These are phyloP conservation scores for Orius laevigatus DNA, from an alignment of 1,140 invertebrate genomes.

Conservation along the genomic window DNA sequence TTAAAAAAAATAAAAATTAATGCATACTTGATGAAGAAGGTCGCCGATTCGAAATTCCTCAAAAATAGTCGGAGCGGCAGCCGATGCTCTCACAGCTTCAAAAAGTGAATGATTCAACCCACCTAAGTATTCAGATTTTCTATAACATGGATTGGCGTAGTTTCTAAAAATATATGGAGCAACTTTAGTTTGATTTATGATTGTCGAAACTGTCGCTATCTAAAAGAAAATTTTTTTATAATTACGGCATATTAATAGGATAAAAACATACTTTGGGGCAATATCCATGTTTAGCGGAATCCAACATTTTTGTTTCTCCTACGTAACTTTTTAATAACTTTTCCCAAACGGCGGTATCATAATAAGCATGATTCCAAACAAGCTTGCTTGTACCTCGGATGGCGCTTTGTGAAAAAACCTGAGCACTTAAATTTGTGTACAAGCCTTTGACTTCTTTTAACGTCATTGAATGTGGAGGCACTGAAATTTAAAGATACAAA, in stretches of 20 bases:
- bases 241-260: too few species aligned
- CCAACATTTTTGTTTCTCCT: constrained; percentile 47
- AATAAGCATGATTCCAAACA: constrained; percentile 76
- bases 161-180: constrained; percentile 78
- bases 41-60: constrained; percentile 64
- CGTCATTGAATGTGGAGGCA: constrained; percentile 35
- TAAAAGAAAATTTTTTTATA: too few species aligned
- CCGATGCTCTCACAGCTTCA: constrained; percentile 79
- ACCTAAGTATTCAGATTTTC: constrained; percentile 65
- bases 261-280: constrained; percentile 40
- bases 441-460: constrained; percentile 44
- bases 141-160: constrained; percentile 60
- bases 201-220: constrained; percentile 26
- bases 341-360: constrained; percentile 76
- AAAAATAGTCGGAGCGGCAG: constrained; percentile 86
- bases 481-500: constrained; percentile 26
- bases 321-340: constrained; percentile 56
- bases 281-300: constrained; percentile 38
- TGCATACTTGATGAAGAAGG: constrained; percentile 60
- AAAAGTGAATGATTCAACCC: constrained; percentile 56
- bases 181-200: constrained; percentile 63
- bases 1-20: constrained; percentile 3
- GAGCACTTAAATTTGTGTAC: constrained; percentile 49
- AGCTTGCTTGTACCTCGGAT: constrained; percentile 60
- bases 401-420: constrained; percentile 54